These are phyloP conservation scores for Euproctis similis DNA, from an alignment of 2,888 invertebrate genomes.

Conservation along the genomic window DNA sequence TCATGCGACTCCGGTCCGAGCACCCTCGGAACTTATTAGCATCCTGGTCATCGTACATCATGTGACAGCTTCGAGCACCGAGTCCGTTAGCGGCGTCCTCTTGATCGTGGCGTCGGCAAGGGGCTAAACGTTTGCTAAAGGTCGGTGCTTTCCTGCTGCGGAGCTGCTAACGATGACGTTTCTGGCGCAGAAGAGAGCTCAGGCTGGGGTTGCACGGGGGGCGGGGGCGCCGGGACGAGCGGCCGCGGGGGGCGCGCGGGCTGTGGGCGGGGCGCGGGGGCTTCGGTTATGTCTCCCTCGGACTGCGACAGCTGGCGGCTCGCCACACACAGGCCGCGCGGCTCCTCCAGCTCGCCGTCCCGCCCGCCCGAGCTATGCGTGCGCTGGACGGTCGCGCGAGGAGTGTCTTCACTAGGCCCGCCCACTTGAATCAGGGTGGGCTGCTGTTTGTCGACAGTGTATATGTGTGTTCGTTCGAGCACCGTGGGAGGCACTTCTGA, in stretches of 20 bases:
- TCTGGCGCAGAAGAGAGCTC: constrained; percentile 21
- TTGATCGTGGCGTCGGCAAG: constrained; percentile 23
- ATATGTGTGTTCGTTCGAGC: constrained; percentile 81
- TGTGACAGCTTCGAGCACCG: too few relatives aligned
- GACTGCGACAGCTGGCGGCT: constrained; percentile 73
- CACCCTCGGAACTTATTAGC: background rate
- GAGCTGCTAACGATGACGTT: too few relatives aligned
- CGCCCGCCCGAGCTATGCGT: constrained; percentile 66
- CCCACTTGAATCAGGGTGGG: constrained; percentile 81
- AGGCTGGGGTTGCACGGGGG: constrained; percentile 30
- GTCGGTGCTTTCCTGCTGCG: constrained; percentile 42
- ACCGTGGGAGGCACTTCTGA: constrained; percentile 53
- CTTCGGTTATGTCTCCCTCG: constrained; percentile 77
- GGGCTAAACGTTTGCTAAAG: constrained; percentile 38
- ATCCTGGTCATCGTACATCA: too few relatives aligned
- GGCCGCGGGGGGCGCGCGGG: constrained; percentile 50
- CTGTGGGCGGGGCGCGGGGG: constrained; percentile 50
- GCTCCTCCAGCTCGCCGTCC: constrained; percentile 58
- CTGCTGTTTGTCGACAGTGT: constrained; percentile 84
- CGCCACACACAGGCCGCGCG: constrained; percentile 48
- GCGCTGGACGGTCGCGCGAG: constrained; percentile 56
- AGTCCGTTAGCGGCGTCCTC: constrained; percentile 13
- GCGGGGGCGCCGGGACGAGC: constrained; percentile 50
- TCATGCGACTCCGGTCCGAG: constrained; percentile 18
- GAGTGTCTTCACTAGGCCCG: constrained; percentile 32